Percentiles rank a stretch among this genome's conserved stretches.
Evolutionary conservation across 2,888 invertebrate genomes (phyloP).

Genomic region (Lypha dubia): DNA sequence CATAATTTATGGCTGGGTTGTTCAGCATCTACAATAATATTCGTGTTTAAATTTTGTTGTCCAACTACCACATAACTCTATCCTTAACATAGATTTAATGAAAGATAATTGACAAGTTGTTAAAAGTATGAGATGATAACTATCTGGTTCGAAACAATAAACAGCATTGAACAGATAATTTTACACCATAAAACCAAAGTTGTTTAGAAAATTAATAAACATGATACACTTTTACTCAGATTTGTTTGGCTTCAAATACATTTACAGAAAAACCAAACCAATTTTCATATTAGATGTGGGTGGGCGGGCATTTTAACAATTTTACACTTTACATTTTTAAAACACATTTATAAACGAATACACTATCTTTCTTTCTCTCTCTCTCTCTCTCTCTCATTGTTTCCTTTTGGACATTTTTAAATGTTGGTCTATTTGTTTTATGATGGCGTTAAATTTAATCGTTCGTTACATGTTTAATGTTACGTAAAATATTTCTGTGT

Average conservation of each 20-base stretch:
- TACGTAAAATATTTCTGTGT: conserved; percentile 73
- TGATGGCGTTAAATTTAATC: conserved; percentile 76
- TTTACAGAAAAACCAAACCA: conserved; percentile 1
- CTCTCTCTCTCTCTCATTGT: conserved; percentile 71
- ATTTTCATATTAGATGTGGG: neutral
- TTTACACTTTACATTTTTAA: conserved; percentile 31
- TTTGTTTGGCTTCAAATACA: neutral
- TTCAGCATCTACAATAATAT: neutral
- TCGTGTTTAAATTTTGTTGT: conserved; percentile 9
- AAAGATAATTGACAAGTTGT: neutral
- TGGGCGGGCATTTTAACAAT: conserved; percentile 13
- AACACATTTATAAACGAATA: conserved; percentile 62
- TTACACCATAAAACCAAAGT: neutral
- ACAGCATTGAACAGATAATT: neutral
- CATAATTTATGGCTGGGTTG: neutral
- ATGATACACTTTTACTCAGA: neutral
- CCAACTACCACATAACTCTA: conserved; percentile 30
- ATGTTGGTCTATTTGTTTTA: conserved; percentile 57
- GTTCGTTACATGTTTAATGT: conserved; percentile 77
- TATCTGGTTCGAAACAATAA: neutral
- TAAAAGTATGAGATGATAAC: neutral
- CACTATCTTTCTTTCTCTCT: conserved; percentile 74
- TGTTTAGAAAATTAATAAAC: neutral
- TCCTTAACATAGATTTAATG: conserved; percentile 23
- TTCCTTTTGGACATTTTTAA: conserved; percentile 39